Evolutionary conservation across 2,888 invertebrate species (phyloP), one percentile per base, ranked within the genome.

Genomic region (Lomographa bimaculata): DNA sequence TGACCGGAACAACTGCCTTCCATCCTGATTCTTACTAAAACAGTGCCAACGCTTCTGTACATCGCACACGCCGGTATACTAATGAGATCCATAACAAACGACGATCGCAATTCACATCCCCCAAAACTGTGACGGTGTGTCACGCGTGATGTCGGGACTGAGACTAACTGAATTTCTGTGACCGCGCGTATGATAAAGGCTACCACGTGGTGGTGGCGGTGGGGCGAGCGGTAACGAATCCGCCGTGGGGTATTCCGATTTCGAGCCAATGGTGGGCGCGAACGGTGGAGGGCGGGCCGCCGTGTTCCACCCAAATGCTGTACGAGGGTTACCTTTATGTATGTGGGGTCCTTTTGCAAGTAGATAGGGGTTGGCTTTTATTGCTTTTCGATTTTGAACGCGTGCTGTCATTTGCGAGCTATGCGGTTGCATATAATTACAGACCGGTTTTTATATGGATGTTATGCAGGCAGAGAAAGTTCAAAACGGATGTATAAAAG

Each of bases 121-220:
- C 83, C 69, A 78, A 81, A 80, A 72, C 32, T 61, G 60, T 60
- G 64, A 66, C 63, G 79, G 68, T 79, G 83, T 80, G 71, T 66
- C 79, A 71, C 84, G 82, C 79, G 71, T 79, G 71, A 80, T 77
- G 81, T 72, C 84, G 75, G 75, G 72, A 77, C 70, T 74, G 75
- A 79, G 79, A 87, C 87, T 89, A 84, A 87, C 81, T 80, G 74
- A 72, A 71, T 73, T 71, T 64, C 75, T 71, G 71, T 77, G 75
- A 72, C 76, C 73, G 81, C 75, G 75, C 79, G 75, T 63, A 80
- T 79, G 79, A 84, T 87, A 87, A 85, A 85, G 79, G 70, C 70
- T 64, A 64, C 77, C 82, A 82, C 75, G 76, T 80, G 79, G 35
- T 57, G 41, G 28, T 54, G 54, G 67, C 64, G 71, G 79, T 69